Base-by-base conservation (phyloP, 92 coral and sea anemone species). In the Pocillopora grandis region DNA sequence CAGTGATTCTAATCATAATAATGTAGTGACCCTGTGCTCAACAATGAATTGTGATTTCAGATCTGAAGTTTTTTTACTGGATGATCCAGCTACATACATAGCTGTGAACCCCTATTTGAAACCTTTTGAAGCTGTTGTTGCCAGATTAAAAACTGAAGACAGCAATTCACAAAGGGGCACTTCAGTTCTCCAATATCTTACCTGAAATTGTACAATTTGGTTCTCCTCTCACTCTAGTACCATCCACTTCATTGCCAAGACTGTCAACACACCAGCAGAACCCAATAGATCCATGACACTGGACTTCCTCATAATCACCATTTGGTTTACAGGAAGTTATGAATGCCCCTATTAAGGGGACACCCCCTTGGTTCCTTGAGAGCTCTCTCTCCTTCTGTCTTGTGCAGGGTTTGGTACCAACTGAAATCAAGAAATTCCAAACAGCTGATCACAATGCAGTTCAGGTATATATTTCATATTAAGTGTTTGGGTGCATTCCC, bases 211-310 rank as follows among this genome's bases (percentile, higher is more conserved):
- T 60, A 62, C 91, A 91, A 62, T 80, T 62, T 8, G 87, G 89
- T 72, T 70, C 70, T 14, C 90, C 88, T 70, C 92, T 33, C 0
- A 57, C 69, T 20, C 92, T 89, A 14, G 94, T 88, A 4, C 86
- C 90, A 0, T 17, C 58, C 2, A 85, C 18, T 71, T 91, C 94
- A 36, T 60, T 52, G 6, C 94, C 94, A 33, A 67, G 62, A 19
- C 66, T 74, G 72, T 85, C 88, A 48, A 86, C 94, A 75, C 94
- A 96, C 98, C 98, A 97, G 60, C 99, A 97, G 67, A 75, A 82
- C 18, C 92, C 95, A 65, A 92, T 85, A 31, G 91, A 80, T 5
- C 79, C 91, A 75, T 86, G 90, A 58, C 94, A 91, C 85, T 88
- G 94, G 63, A 76, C 69, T 19, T 75, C 74, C 23, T 81, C 85